Evolutionary conservation across 2,797 vertebrate genomes (phyloP).

Genomic region (Pogonophryne albipinna): DNA sequence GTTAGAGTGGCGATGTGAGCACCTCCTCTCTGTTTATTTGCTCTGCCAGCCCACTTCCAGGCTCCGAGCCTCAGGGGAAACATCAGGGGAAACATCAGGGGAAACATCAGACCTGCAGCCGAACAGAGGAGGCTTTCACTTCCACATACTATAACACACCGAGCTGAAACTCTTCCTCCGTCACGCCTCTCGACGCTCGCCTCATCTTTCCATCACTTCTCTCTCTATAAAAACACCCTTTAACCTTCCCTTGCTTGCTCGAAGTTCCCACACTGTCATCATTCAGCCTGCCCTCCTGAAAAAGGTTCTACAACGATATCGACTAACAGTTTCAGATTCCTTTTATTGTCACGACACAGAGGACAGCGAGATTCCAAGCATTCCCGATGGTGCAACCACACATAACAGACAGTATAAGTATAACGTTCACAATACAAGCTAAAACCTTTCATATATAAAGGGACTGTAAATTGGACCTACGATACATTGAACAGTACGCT

Average conservation of each 20-base stretch:
- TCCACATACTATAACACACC: conserved; percentile 49
- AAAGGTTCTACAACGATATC: no score
- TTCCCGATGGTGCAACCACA: no score
- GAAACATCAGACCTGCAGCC: conserved; percentile 73
- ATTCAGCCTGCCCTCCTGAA: no score
- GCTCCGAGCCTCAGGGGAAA: conserved; percentile 70
- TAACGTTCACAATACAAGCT: no score
- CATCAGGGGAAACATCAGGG: conserved; percentile 81
- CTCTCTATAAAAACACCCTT: conserved; percentile 27
- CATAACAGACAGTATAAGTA: no score
- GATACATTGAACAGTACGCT: no score
- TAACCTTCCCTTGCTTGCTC: conserved; percentile 3
- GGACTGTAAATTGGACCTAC: no score
- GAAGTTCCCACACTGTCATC: neutral
- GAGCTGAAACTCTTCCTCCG: conserved; percentile 28
- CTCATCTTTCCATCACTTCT: conserved; percentile 45
- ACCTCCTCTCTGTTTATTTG: conserved; percentile 82
- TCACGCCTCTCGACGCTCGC: conserved; percentile 39
- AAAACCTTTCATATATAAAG: no score
- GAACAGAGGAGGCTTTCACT: conserved; percentile 79
- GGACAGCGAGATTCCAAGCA: no score
- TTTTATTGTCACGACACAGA: no score
- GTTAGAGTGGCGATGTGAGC: conserved; percentile 66
- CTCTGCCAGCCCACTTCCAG: conserved; percentile 82
- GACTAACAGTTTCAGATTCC: no score